These are phyloP conservation scores for Philhelius pedissequus DNA, from an alignment of 2,888 invertebrate species.

Conservation along the genomic window DNA sequence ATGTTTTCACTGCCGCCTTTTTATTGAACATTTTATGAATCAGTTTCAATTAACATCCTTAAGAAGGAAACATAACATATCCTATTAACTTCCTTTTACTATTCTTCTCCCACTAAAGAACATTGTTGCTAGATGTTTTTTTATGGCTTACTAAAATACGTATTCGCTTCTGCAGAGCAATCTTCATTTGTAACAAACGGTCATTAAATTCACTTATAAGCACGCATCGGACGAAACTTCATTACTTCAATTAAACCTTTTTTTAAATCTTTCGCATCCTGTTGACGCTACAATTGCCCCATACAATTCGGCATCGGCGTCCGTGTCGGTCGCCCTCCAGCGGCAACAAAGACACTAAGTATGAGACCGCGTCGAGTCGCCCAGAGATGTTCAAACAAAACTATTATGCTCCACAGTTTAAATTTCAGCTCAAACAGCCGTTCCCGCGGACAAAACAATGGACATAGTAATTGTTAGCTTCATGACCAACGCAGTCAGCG, in stretches of 20 bases:
- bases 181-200: conserved; percentile 16
- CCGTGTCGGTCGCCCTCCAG: not conserved
- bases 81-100: not conserved
- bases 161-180: not conserved
- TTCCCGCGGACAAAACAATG: conserved; percentile 35
- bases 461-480: conserved; percentile 54
- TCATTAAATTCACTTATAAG: conserved; percentile 61
- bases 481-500: conserved; percentile 48
- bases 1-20: too few species aligned
- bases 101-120: not conserved
- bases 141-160: conserved; percentile 24
- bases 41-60: not conserved
- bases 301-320: conserved; percentile 20
- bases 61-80: not conserved
- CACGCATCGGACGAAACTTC: conserved; percentile 62
- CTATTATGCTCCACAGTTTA: conserved; percentile 37
- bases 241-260: conserved; percentile 61
- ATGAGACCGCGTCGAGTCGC: not conserved
- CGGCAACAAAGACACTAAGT: conserved; percentile 4
- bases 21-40: not conserved
- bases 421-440: conserved; percentile 11
- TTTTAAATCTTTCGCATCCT: conserved; percentile 28
- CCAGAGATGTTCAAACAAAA: conserved; percentile 49
- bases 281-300: conserved; percentile 54
- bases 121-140: conserved; percentile 48